These are phyloP conservation scores for Pseudochaenichthys georgianus DNA, from an alignment of 2,797 vertebrate species.

Conservation along the genomic window DNA sequence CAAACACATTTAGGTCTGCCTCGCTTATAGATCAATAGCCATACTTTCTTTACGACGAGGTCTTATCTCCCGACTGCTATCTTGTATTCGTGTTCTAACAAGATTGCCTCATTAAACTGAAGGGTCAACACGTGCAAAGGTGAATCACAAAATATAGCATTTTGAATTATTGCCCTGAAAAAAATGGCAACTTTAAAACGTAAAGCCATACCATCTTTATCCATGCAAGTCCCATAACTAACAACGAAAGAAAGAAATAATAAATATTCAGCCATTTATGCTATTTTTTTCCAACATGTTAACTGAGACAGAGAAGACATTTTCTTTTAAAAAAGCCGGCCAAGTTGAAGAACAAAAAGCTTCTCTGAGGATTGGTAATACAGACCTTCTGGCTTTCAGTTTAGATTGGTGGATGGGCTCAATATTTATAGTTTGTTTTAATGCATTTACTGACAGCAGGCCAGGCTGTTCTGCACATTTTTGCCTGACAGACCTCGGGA, in stretches of 20 bases:
- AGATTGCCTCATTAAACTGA: slow-evolving; percentile 60
- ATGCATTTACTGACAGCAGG: slow-evolving; percentile 69
- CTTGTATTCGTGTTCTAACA: slow-evolving; percentile 48
- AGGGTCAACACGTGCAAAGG: slow-evolving; percentile 68
- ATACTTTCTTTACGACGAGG: slow-evolving; percentile 43
- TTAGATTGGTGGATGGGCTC: slow-evolving; percentile 40
- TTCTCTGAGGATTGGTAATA: slow-evolving; percentile 33
- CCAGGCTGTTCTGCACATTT: slow-evolving; percentile 70
- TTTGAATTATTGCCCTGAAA: slow-evolving; percentile 31
- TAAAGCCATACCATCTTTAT: not conserved
- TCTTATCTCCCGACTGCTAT: slow-evolving; percentile 60
- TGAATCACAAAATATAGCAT: slow-evolving; percentile 32
- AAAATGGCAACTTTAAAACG: not conserved
- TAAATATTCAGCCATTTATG: not conserved
- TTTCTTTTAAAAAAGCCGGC: slow-evolving; percentile 18
- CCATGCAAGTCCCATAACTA: not conserved
- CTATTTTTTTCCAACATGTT: not conserved
- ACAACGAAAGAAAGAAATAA: not conserved
- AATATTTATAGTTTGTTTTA: slow-evolving; percentile 68
- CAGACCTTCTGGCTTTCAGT: slow-evolving; percentile 48
- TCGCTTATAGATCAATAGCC: slow-evolving; percentile 30
- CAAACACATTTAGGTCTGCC: slow-evolving; percentile 24
- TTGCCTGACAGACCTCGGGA: slow-evolving; percentile 61
- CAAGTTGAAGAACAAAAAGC: slow-evolving; percentile 31
- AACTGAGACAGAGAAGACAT: not conserved